Evolutionary conservation across 1,140 invertebrate genomes (phyloP), one percentile per base, ranked within the genome.

Genomic region (Acromyrmex charruanus): DNA sequence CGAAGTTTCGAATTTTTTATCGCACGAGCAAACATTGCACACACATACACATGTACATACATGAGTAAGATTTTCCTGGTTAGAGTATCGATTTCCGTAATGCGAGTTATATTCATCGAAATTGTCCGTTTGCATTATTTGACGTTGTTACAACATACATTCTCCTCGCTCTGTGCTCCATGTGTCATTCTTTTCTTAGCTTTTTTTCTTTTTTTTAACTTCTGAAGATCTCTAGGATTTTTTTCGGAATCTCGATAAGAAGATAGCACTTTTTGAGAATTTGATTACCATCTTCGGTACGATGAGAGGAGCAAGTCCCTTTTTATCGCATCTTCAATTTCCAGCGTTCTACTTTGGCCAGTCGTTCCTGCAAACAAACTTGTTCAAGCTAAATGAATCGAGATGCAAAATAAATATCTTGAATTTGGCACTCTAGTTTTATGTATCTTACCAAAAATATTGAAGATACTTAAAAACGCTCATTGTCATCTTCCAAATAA

Each of bases 1-100:
- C 39, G 55, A 72, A 74, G 80, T 84, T 74, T 51, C 39, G 39
- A 84, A 75, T 84, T 75, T 74, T 84, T 74, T 84, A 74, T 74
- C 59, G 16, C 9, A 9, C 1, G 14, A 16, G 51, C 44, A 80
- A 66, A 31, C 7, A 61, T 16, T 51, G 7, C 14, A 63, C 14
- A 21, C 31, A 39, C 10, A 25, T 3, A 25, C 28, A 25, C 49
- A 53, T 2, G 31, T 51, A 35, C 10, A 39, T 9, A 28, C 49
- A n/a, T 25, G 16, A 81, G 18, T 74, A 49, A 84, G 39, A 74
- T 84, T 61, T 75, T 63, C 55, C 14, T 25, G 4, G 39, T 5
- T 31, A 39, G 2, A 51, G 55, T 84, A 84, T 75, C 69, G 80
- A 75, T 84, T 74, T 63, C 80, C 55, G 69, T 75, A 75, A 75